These are phyloP conservation scores for Urocolius indicus DNA, from an alignment of 2,113 vertebrate species.

Conservation along the genomic window DNA sequence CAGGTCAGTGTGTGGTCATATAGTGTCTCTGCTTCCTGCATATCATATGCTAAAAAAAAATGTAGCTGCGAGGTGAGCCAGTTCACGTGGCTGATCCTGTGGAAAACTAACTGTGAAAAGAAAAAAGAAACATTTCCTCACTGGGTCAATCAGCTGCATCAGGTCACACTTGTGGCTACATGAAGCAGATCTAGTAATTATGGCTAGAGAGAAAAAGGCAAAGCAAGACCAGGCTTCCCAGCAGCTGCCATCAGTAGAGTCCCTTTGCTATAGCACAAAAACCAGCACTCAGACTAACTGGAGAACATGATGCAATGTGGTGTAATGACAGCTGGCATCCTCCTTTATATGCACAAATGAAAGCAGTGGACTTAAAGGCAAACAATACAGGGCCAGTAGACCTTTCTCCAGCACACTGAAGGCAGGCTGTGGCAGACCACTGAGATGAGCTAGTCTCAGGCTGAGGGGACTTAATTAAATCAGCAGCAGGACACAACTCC, in stretches of 20 bases:
- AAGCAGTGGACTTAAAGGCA: neutral
- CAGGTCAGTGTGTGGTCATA: neutral
- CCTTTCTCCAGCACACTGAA: rapidly evolving
- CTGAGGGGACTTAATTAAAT: neutral
- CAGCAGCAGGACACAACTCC: neutral
- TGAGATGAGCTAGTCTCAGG: neutral
- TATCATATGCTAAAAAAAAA: neutral
- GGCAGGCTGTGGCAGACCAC: neutral
- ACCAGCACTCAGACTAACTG: neutral
- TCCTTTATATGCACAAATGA: neutral
- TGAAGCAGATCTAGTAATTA: neutral
- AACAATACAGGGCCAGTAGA: neutral
- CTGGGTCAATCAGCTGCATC: neutral
- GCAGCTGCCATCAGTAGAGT: neutral
- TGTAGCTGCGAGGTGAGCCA: neutral
- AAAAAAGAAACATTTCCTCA: neutral
- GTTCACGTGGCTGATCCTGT: neutral
- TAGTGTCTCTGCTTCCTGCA: neutral
- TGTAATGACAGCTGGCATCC: neutral
- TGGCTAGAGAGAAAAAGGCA: neutral
- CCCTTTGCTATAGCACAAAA: neutral
- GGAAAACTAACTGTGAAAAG: neutral
- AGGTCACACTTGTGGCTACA: neutral
- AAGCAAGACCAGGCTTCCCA: neutral
- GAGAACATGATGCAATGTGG: neutral